These are phyloP conservation scores for Paramuricea clavata DNA, from an alignment of 92 coral and sea anemone genomes.

Conservation along the genomic window DNA sequence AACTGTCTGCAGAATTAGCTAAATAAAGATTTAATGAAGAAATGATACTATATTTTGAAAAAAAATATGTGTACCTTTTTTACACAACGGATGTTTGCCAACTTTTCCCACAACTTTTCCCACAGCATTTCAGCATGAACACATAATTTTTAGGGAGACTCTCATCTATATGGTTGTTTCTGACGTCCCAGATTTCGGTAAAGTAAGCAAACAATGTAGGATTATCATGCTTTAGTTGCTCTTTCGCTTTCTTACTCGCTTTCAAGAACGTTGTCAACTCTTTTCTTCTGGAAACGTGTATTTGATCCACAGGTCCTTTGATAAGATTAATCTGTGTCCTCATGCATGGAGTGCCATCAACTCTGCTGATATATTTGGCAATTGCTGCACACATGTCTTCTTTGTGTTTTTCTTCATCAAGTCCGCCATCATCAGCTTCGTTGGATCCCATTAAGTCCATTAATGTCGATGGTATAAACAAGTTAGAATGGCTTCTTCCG, in stretches of 20 bases:
- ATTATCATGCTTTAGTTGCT: conserved; percentile 14
- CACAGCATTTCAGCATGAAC: conserved; percentile 65
- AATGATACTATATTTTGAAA: not conserved
- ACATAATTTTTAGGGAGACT: conserved; percentile 55
- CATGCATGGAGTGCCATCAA: conserved; percentile 62
- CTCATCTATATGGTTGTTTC: conserved; percentile 50
- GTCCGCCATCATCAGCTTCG: conserved; percentile 26
- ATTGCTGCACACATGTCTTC: conserved; percentile 65
- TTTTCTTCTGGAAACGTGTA: not conserved
- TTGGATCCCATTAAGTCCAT: conserved; percentile 44
- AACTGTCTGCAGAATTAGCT: not conserved
- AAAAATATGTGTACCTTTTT: not conserved
- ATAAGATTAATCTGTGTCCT: conserved; percentile 49
- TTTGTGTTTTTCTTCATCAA: conserved; percentile 24
- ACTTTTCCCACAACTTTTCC: conserved; percentile 45
- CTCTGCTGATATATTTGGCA: conserved; percentile 51
- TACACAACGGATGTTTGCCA: conserved; percentile 62
- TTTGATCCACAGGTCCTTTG: conserved; percentile 34
- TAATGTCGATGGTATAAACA: conserved; percentile 65
- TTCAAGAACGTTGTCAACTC: conserved; percentile 31
- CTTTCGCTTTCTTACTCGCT: conserved; percentile 47
- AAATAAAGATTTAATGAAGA: not conserved
- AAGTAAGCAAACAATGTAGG: conserved; percentile 11
- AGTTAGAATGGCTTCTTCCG: conserved; percentile 63
- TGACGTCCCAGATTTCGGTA: conserved; percentile 29